These are phyloP conservation scores for Saxidomus purpurata DNA, from an alignment of 1,140 invertebrate genomes.

Conservation along the genomic window DNA sequence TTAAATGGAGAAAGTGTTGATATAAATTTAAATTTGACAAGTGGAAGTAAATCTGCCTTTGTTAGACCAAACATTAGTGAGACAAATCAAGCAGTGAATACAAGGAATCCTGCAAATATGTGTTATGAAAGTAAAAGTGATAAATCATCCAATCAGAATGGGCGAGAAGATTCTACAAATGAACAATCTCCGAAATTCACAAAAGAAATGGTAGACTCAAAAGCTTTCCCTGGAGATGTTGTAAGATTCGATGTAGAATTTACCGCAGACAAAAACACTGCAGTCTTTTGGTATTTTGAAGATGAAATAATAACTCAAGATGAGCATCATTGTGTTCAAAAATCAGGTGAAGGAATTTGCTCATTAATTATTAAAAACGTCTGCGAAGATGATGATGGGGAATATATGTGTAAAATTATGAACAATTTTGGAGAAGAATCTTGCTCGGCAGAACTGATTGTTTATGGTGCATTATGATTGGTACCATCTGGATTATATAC, in stretches of 20 bases:
- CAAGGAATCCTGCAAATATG: background rate
- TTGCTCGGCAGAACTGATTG: constrained; percentile 84
- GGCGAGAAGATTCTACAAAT: background rate
- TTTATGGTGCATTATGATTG: constrained; percentile 75
- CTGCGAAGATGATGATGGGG: constrained; percentile 92
- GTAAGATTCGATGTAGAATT: constrained; percentile 82
- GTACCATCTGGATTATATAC: constrained; percentile 11
- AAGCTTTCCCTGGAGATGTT: constrained; percentile 77
- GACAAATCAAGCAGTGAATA: background rate
- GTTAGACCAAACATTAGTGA: background rate
- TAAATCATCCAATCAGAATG: constrained; percentile 33
- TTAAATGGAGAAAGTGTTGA: background rate
- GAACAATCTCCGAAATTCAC: constrained; percentile 68
- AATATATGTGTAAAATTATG: constrained; percentile 94
- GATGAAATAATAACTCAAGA: constrained; percentile 75
- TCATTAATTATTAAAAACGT: constrained; percentile 91
- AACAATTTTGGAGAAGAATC: constrained; percentile 96
- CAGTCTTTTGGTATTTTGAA: constrained; percentile 86
- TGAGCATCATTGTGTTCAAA: constrained; percentile 69
- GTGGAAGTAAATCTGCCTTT: constrained; percentile 54
- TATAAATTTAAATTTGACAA: constrained; percentile 42
- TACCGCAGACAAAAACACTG: constrained; percentile 81
- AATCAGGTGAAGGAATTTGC: constrained; percentile 66
- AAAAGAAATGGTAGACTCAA: constrained; percentile 80
- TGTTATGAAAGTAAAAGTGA: background rate